Conservation (phyloP, 2,888 invertebrate species). For the Drosophila demipolita region DNA sequence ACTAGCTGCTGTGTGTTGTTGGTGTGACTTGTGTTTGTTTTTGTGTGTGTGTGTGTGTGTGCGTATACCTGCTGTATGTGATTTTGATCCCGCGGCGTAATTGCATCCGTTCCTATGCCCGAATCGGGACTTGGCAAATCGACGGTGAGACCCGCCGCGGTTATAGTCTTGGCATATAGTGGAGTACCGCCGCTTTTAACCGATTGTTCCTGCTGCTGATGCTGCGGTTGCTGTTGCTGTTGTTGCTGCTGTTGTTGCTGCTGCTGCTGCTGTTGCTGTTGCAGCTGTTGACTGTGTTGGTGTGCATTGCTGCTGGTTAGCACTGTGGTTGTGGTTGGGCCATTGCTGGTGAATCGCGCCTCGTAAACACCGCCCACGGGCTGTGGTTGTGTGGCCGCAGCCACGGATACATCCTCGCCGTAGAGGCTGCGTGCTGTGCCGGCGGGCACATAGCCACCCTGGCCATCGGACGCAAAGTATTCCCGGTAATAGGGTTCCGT, state of each 20-base stretch:
- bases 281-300: slow-evolving; percentile 58
- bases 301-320: slow-evolving; percentile 66
- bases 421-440: slow-evolving; percentile 82
- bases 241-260: slow-evolving; percentile 44
- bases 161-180: slow-evolving; percentile 86
- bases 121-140: slow-evolving; percentile 98
- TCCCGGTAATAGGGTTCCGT: slow-evolving; percentile 91
- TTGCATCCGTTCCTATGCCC: slow-evolving; percentile 97
- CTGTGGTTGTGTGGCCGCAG: slow-evolving; percentile 75
- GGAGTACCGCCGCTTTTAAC: slow-evolving; percentile 82
- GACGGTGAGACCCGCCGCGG: slow-evolving; percentile 93
- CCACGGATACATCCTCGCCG: slow-evolving; percentile 84
- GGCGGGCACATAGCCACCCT: slow-evolving; percentile 84
- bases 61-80: slow-evolving; percentile 92
- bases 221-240: slow-evolving; percentile 58
- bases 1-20: slow-evolving; percentile 7
- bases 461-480: slow-evolving; percentile 89
- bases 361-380: slow-evolving; percentile 81
- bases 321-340: slow-evolving; percentile 73
- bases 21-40: slow-evolving; percentile 1
- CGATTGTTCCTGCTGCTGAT: slow-evolving; percentile 54
- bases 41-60: slow-evolving; percentile 6
- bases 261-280: slow-evolving; percentile 53
- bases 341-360: slow-evolving; percentile 82
- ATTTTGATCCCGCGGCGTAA: slow-evolving; percentile 95